Base-by-base conservation (phyloP, 2,797 vertebrate species). In the Chelon labrosus region DNA sequence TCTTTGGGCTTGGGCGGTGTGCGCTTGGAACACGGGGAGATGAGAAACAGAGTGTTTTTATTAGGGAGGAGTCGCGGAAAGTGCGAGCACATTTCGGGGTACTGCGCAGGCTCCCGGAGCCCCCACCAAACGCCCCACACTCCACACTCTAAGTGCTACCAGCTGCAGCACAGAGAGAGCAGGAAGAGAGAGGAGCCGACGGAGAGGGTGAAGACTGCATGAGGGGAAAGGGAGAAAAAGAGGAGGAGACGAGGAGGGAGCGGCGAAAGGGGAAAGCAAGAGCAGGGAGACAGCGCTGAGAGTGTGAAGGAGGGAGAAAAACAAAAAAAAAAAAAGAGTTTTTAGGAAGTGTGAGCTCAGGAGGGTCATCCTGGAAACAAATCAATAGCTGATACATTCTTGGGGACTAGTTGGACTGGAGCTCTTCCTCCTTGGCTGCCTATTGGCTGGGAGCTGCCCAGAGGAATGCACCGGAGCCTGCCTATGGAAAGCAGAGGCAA, bases 301-400 rank as follows among this genome's bases (percentile, higher is more conserved):
- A 77, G 78, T 66, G 65, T 70, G 70, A 53, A 74, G 27, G 17
- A 44, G 56, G 39, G 51, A 16, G 44, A 3, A 25, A 14, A 35
- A 5, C 10, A 27, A 59, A 37, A 62, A 49, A 44, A 44, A 13
- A 17, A 2, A 16, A 17, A 16, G 41, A 58, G 52, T 31, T 77
- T 76, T 79, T 73, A 68, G 77, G 75, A 72, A 80, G 85, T 84
- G 81, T 64, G 80, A 86, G 82, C 90, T 91, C 87, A 83, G 83
- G 81, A 93, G 88, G 90, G 84, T 94, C 90, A 94, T 94, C 88
- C 91, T 94, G 92, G 91, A 95, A 93, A 93, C 88, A 94, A 94
- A 95, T 94, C 90, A 95, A 93, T 93, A 89, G 85, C 90, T 84
- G 88, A 94, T 93, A 85, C 92, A 94, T 95, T 95, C 94, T 92